A percentile compares a stretch with the other conserved stretches of the same genome.
phyloP scores from a whole-genome alignment of 2,113 vertebrate species.

The Chiloscyllium plagiosum region DNA sequence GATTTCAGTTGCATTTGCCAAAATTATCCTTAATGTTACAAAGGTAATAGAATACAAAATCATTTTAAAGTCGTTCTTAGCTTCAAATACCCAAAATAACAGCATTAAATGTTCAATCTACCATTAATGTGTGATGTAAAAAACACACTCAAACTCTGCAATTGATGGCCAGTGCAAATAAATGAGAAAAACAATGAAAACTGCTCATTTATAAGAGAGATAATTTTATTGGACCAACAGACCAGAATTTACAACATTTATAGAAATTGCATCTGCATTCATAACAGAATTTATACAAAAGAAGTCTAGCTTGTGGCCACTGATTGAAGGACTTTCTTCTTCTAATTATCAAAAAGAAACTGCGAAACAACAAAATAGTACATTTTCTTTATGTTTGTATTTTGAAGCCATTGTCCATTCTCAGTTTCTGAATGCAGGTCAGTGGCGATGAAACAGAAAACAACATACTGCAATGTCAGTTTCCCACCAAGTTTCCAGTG shows the following conservation, averaged over 20 bases:
- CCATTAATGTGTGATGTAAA: background rate
- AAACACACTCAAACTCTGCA: background rate
- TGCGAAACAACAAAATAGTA: background rate
- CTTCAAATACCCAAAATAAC: background rate
- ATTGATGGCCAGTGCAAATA: background rate
- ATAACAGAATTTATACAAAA: background rate
- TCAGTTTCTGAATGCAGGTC: background rate
- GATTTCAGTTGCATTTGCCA: background rate
- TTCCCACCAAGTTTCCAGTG: background rate
- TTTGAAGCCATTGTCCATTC: background rate
- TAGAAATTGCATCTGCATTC: background rate
- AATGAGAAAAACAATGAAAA: background rate
- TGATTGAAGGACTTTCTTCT: background rate
- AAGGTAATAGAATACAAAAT: background rate
- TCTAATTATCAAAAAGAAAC: background rate
- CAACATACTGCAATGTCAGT: background rate
- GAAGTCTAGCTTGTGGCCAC: background rate
- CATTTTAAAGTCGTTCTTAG: background rate
- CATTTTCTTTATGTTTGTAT: background rate
- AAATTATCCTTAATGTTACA: background rate
- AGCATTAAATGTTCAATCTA: background rate
- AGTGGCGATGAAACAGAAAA: background rate
- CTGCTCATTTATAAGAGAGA: background rate
- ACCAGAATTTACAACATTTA: background rate
- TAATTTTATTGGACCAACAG: background rate